Conservation (phyloP, 2,888 invertebrate genomes). For the Aricia artaxerxes region DNA sequence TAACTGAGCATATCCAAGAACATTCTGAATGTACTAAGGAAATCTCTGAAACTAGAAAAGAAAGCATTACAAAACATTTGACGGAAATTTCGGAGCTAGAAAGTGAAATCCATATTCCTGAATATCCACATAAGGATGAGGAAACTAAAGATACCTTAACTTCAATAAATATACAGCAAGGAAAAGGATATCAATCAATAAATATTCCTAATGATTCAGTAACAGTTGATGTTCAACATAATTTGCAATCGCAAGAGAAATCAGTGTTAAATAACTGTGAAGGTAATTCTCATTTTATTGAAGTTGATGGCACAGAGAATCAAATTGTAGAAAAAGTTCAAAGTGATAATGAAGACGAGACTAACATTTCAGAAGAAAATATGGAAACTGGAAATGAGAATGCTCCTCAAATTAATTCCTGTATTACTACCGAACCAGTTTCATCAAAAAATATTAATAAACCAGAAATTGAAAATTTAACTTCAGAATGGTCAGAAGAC, state of each 20-base stretch:
- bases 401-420: not conserved
- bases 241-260: not conserved
- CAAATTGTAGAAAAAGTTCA: conserved; percentile 4
- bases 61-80: conserved; percentile 41
- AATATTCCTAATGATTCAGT: conserved; percentile 24
- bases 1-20: not conserved
- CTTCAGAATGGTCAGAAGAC: conserved; percentile 70
- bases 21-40: conserved; percentile 35
- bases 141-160: conserved; percentile 4
- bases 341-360: not conserved
- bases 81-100: conserved; percentile 35
- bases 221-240: not conserved
- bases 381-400: conserved; percentile 6
- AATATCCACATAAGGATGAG: not conserved
- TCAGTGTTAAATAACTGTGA: not conserved
- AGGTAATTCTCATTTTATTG: not conserved
- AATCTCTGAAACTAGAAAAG: conserved; percentile 40
- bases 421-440: conserved; percentile 24
- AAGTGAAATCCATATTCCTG: conserved; percentile 23
- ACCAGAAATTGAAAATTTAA: conserved; percentile 54
- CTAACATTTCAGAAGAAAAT: not conserved
- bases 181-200: conserved; percentile 15
- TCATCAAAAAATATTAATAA: conserved; percentile 45
- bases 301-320: not conserved
- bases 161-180: not conserved